Base-by-base conservation (phyloP, 2,113 vertebrate species). In the Rhegmatorhina hoffmannsi region DNA sequence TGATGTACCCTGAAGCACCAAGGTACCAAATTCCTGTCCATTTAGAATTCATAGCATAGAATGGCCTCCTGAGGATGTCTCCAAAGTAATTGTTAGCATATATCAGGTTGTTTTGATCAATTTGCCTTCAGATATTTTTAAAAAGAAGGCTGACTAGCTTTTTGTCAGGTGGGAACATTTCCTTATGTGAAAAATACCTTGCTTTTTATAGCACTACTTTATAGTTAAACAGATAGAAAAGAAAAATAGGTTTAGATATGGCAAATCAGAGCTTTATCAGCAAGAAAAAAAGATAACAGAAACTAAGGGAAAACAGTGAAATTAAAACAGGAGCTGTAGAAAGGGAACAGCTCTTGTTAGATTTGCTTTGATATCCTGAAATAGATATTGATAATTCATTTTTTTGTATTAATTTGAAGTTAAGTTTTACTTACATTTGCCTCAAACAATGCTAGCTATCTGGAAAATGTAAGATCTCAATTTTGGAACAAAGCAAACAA, bases 71-170 rank as follows among this genome's bases (percentile, higher is more conserved):
- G 85, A 56, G 85, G 31, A 93, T 76, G 62, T 53, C 75, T 95
- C 59, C 79, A 83, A 88, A 92, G 82, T 87, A 82, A 88, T 73
- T 87, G 90, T 87, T 90, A 91, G 67, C 75, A 62, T 93, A 60
- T 76, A 91, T 94, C 85, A 85, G 82, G n/a, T 43, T 93, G 66
- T 76, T 96, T 92, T 95, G 87, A 94, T 93, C 88, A 85, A 87
- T 93, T 95, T 95, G 52, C 82, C 82, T 90, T 92, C 88, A 94
- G 92, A 92, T 92, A 92, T 73, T 85, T 31, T 90, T 88, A 76
- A 91, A 94, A 95, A 90, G 12, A 79, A 55, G 23, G n/a, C 50
- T 90, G 70, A 76, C 78, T 90, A 38, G 44, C 7, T 53, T 81
- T 84, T 73, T 74, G 31, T 59, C 63, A 50, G 60, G 47, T 67